phyloP scores from a whole-genome alignment of 2,888 invertebrate species.

The Callosobruchus maculatus region DNA sequence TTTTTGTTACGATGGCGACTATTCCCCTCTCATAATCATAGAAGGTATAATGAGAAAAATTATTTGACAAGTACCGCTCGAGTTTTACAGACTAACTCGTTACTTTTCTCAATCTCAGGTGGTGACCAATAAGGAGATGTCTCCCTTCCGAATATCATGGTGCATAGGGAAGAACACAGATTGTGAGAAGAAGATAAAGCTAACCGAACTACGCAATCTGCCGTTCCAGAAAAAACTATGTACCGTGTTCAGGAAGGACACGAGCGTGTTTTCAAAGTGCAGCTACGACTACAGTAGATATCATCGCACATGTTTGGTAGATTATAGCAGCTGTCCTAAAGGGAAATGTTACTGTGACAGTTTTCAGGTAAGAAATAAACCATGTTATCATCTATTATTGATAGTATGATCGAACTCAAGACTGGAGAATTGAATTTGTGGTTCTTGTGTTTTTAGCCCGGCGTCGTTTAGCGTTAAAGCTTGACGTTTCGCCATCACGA shows the following conservation, averaged over 20 bases:
- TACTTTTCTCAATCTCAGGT: constrained; percentile 32
- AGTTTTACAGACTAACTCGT: no score
- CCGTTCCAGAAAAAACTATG: constrained; percentile 27
- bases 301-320: constrained; percentile 77
- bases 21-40: no score
- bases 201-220: not conserved
- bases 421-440: no score
- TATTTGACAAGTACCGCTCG: no score
- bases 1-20: no score
- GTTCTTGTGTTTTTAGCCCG: no score
- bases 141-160: constrained; percentile 87
- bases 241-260: constrained; percentile 42
- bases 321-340: constrained; percentile 77
- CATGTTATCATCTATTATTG: no score
- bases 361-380: not conserved
- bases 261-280: constrained; percentile 56
- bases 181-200: constrained; percentile 28
- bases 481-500: no score
- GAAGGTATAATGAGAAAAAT: no score
- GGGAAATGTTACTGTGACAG: constrained; percentile 79
- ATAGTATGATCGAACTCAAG: no score
- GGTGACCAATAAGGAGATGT: constrained; percentile 60
- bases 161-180: constrained; percentile 62
- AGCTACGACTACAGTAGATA: constrained; percentile 66
- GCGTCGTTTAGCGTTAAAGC: no score